phyloP scores from a whole-genome alignment of 2,797 vertebrate species.

The Lophotriccus pileatus region DNA sequence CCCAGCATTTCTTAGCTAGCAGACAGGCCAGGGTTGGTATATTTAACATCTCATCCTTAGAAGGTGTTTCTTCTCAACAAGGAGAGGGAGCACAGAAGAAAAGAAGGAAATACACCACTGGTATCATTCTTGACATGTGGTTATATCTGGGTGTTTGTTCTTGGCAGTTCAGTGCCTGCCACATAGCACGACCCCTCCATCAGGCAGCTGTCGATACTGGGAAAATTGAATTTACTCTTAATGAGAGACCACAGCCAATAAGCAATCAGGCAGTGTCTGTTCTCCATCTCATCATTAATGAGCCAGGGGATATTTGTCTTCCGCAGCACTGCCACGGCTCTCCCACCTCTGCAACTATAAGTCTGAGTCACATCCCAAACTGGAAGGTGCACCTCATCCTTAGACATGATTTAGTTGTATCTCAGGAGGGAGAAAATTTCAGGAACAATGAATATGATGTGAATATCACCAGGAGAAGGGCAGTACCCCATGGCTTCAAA shows the following conservation, averaged over 20 bases:
- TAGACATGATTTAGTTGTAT: background rate
- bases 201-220: background rate
- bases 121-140: background rate
- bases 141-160: background rate
- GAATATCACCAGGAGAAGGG: background rate
- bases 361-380: background rate
- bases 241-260: slow-evolving; percentile 19
- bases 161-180: background rate
- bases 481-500: background rate
- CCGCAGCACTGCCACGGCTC: background rate
- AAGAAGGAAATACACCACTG: background rate
- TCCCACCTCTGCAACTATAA: background rate
- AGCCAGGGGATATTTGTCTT: background rate
- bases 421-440: background rate
- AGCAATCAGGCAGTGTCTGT: background rate
- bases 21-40: background rate
- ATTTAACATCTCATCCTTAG: background rate
- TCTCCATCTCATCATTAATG: background rate
- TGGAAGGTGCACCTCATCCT: background rate
- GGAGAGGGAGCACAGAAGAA: background rate
- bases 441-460: rapidly evolving
- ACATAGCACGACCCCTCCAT: background rate
- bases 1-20: background rate
- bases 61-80: background rate
- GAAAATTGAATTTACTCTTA: slow-evolving; percentile 33